Evolutionary conservation across 2,888 invertebrate species (phyloP).

Genomic region (Alentia gelatinosa): DNA sequence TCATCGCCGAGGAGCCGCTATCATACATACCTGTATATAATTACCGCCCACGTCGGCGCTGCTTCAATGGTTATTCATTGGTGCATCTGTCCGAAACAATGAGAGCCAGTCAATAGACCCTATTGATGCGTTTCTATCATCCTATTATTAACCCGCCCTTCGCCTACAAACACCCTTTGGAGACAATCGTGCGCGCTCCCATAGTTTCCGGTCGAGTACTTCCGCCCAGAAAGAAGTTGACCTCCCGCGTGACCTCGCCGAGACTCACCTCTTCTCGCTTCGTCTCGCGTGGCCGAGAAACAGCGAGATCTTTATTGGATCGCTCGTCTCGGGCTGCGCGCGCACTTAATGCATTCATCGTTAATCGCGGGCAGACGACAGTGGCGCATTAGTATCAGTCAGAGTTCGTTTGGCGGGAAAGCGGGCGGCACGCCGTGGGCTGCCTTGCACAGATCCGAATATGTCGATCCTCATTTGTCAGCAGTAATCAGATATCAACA

Average conservation of each 20-base stretch:
- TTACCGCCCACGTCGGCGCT: neutral
- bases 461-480: slow-evolving; percentile 25
- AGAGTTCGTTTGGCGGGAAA: neutral
- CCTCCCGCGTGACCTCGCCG: neutral
- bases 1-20: too few relatives aligned
- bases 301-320: slow-evolving; percentile 23
- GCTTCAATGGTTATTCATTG: neutral
- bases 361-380: slow-evolving; percentile 32
- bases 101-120: neutral
- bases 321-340: neutral
- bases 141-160: neutral
- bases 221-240: neutral
- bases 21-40: too few relatives aligned
- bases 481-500: neutral
- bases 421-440: neutral
- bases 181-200: neutral
- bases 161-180: neutral
- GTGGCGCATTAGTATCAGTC: slow-evolving; percentile 11
- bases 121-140: neutral
- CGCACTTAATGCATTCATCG: slow-evolving; percentile 34
- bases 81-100: neutral
- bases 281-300: slow-evolving; percentile 9
- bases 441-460: neutral
- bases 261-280: neutral
- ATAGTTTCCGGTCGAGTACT: neutral